Evolutionary conservation across 2,888 invertebrate genomes (phyloP).

Genomic region (Nudaria mundana): DNA sequence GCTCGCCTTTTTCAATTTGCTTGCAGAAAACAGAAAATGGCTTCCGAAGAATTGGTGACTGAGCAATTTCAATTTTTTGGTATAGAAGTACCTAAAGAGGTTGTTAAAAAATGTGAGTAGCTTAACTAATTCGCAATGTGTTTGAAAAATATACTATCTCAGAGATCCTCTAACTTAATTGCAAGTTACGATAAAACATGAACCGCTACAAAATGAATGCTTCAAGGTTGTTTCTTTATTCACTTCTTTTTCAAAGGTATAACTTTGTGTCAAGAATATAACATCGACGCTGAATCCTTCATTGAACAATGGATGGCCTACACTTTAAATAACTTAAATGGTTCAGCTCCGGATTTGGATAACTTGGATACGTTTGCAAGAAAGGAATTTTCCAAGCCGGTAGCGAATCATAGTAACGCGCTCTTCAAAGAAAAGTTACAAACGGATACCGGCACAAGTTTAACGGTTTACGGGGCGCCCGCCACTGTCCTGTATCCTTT

Average conservation of each 20-base stretch:
- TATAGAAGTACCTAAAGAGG: conserved; percentile 75
- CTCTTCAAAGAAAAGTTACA: conserved; percentile 55
- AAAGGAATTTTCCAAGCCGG: conserved; percentile 82
- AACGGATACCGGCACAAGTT: conserved; percentile 60
- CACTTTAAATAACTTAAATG: conserved; percentile 83
- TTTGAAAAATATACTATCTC: conserved; percentile 15
- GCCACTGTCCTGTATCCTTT: conserved; percentile 72
- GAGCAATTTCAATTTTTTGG: conserved; percentile 84
- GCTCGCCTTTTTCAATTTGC: conserved; percentile 37
- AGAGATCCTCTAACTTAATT: conserved; percentile 14
- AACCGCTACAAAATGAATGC: conserved; percentile 53
- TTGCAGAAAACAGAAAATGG: conserved; percentile 72
- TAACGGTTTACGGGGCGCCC: conserved; percentile 63
- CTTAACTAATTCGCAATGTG: conserved; percentile 9
- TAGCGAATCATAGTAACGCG: conserved; percentile 55
- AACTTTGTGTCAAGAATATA: conserved; percentile 84
- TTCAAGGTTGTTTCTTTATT: conserved; percentile 73
- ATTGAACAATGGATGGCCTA: conserved; percentile 91
- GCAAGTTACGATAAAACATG: conserved; percentile 22
- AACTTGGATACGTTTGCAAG: conserved; percentile 83
- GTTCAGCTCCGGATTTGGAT: conserved; percentile 82
- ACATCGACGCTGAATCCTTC: conserved; percentile 85
- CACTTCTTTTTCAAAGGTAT: conserved; percentile 74
- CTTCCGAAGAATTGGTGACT: conserved; percentile 79
- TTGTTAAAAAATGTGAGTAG: conserved; percentile 81